Evolutionary conservation across 2,797 vertebrate genomes (phyloP).

Genomic region (Sebastes baramenuke): DNA sequence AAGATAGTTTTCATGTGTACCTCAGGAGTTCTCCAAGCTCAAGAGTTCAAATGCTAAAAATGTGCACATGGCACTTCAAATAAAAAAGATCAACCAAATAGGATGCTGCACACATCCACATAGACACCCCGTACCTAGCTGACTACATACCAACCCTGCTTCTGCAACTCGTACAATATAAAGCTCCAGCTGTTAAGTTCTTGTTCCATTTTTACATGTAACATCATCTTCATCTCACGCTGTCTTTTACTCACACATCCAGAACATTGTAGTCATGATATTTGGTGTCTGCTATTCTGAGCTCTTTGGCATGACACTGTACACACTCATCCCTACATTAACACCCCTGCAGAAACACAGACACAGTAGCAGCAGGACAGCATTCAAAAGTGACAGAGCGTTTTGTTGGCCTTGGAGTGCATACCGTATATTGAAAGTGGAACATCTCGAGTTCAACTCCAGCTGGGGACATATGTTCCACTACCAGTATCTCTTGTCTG

Average conservation of each 20-base stretch:
- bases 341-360: constrained; percentile 7
- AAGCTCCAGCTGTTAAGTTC: constrained; percentile 28
- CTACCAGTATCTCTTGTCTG: not conserved
- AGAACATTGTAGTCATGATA: constrained; percentile 42
- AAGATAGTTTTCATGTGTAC: not conserved
- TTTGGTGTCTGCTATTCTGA: constrained; percentile 43
- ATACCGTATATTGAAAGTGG: not conserved
- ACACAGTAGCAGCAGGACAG: not conserved
- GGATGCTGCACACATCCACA: not conserved
- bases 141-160: not conserved
- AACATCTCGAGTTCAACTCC: not conserved
- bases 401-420: not conserved
- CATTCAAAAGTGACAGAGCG: not conserved
- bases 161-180: constrained; percentile 13
- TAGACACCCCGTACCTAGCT: not conserved
- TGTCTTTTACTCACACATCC: constrained; percentile 8
- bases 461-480: not conserved
- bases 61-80: not conserved
- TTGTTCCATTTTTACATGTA: constrained; percentile 39
- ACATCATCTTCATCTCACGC: constrained; percentile 29
- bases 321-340: constrained; percentile 9
- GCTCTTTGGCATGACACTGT: constrained; percentile 20
- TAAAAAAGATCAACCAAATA: not conserved
- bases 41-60: not conserved
- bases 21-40: not conserved